phyloP scores from a whole-genome alignment of 2,113 vertebrate genomes.

The Orthonyx spaldingii region DNA sequence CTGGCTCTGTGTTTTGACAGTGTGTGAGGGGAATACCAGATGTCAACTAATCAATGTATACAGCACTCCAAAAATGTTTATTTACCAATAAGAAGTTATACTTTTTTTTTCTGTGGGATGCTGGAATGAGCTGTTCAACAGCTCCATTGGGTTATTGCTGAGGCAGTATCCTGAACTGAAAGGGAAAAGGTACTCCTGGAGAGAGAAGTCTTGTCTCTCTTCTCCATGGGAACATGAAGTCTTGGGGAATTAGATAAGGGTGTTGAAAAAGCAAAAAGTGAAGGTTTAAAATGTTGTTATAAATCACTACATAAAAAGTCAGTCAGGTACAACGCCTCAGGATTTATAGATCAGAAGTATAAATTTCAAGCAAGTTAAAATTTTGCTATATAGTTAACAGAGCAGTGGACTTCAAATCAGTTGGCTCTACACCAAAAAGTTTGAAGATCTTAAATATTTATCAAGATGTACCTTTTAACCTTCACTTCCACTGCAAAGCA shows the following conservation, averaged over 20 bases:
- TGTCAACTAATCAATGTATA: conserved; percentile 27
- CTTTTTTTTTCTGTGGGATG: not conserved
- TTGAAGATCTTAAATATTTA: conserved; percentile 75
- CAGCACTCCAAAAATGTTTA: not conserved
- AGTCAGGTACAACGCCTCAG: not conserved
- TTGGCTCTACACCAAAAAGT: conserved; percentile 26
- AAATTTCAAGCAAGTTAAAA: conserved; percentile 33
- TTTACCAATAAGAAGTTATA: not conserved
- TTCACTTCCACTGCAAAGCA: conserved; percentile 56
- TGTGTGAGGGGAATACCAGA: not conserved
- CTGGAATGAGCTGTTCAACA: not conserved
- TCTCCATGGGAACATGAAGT: not conserved
- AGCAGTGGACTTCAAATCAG: conserved; percentile 12
- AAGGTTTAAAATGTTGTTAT: conserved; percentile 12
- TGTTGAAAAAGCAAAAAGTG: not conserved
- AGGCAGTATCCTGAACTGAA: not conserved
- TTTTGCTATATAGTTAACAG: not conserved
- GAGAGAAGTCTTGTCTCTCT: not conserved
- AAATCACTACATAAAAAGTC: conserved; percentile 4
- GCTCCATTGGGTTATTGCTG: not conserved
- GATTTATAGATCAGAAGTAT: conserved; percentile 18
- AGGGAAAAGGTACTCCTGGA: not conserved
- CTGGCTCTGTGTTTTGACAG: conserved; percentile 4
- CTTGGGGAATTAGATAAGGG: not conserved
- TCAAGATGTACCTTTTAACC: conserved; percentile 72